These are phyloP conservation scores for Ceyx erithaca DNA, from an alignment of 2,797 vertebrate genomes.

Conservation along the genomic window DNA sequence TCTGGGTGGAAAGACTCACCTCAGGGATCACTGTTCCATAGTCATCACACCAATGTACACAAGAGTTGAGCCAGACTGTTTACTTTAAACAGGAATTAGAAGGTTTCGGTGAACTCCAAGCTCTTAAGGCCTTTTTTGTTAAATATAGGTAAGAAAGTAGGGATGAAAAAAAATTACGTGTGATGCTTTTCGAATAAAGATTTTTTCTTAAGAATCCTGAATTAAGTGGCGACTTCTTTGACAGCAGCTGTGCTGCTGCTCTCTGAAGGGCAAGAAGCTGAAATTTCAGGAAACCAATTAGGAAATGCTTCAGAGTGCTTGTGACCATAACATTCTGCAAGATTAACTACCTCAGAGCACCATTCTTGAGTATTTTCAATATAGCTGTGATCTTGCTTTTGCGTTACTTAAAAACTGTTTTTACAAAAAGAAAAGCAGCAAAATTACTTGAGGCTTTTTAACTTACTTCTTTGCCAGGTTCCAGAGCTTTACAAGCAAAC, in stretches of 20 bases:
- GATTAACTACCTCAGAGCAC: neutral
- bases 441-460: neutral
- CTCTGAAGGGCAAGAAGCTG: slow-evolving; percentile 6
- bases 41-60: neutral
- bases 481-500: neutral
- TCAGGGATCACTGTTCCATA: neutral
- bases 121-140: neutral
- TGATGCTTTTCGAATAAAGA: neutral
- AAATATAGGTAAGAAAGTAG: neutral
- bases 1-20: neutral
- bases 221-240: neutral
- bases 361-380: neutral
- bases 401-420: neutral
- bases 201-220: neutral
- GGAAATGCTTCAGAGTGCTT: neutral
- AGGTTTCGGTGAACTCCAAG: neutral
- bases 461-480: neutral
- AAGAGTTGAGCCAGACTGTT: neutral
- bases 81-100: neutral
- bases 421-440: neutral
- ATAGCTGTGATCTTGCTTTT: neutral
- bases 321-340: neutral
- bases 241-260: neutral
- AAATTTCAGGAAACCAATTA: slow-evolving; percentile 41
- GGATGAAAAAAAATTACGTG: neutral